Base-by-base conservation (phyloP, 2,113 vertebrate species). In the Pygathrix nemaeus region DNA sequence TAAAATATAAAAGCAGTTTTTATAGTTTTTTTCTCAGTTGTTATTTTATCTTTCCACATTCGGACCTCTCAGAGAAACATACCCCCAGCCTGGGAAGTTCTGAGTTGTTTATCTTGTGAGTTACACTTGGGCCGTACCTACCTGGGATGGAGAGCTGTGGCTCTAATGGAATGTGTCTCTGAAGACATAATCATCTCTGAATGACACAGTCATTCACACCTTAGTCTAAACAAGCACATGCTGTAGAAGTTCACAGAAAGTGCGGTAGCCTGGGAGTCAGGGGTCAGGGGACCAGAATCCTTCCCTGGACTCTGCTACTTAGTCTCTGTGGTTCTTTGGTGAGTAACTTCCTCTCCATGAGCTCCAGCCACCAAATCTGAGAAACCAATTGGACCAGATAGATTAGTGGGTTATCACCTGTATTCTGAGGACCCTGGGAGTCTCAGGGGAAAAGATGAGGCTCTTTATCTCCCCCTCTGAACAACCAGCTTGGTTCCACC, bases 221-320 rank as follows among this genome's bases (percentile, higher is more conserved):
- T 80, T 88, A 97, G 87, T 91, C 70, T 85, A 81, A 97, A 91
- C 4, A 80, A 94, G 64, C 8, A 50, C 35, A 50, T 30, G 20
- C 80, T 70, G 3, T 25, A 21, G 57, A 61, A 11, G 21, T 85
- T 55, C 59, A 35, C 25, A 59, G 83, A 89, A 70, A 92, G 38
- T 66, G 57, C 21, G 35, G 45, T 43, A 50, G n/a, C n/a, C 50
- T 27, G 43, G n/a, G 66, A 52, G 18, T 59, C 38, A 45, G 59
- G 82, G 55, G 81, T n/a, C 38, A 59, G 66, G 68, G 45, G 64
- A 23, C 43, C 35, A 78, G 40, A 57, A 27, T n/a, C 52, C 2
- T 85, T 25, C 32, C 5, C 27, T 70, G 57, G 50, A 30, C 85
- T 75, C 55, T 79, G 20, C 82, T 25, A 1, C 38, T 68, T 81